These are phyloP conservation scores for Hyposoter didymator DNA, from an alignment of 2,888 invertebrate species.

Conservation along the genomic window DNA sequence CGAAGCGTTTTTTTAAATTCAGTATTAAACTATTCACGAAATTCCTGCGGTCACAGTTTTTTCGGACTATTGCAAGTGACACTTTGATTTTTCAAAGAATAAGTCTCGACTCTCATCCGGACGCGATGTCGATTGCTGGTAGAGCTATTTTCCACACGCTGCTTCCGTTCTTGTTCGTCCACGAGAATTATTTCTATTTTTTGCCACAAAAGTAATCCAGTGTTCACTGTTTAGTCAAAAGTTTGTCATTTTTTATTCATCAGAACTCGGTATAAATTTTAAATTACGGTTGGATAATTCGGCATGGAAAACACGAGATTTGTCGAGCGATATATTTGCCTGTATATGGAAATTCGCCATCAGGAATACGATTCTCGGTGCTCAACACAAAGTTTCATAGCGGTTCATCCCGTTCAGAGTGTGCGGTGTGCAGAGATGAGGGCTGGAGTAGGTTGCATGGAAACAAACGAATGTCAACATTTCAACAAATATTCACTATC, in stretches of 20 bases:
- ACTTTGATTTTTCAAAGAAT: neutral
- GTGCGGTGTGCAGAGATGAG: constrained; percentile 58
- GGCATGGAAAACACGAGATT: constrained; percentile 18
- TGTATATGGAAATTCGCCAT: constrained; percentile 38
- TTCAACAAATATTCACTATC: constrained; percentile 61
- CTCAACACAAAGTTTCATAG: constrained; percentile 49
- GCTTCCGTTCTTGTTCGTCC: neutral
- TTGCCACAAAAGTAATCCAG: neutral
- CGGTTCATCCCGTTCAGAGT: constrained; percentile 48
- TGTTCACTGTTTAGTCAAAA: neutral
- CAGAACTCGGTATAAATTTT: neutral
- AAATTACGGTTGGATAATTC: constrained; percentile 21
- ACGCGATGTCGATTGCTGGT: neutral
- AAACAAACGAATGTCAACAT: constrained; percentile 63
- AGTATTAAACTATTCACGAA: neutral
- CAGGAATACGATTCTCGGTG: constrained; percentile 30
- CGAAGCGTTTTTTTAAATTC: neutral
- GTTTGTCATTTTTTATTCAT: neutral
- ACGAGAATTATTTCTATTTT: neutral
- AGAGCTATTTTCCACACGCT: neutral
- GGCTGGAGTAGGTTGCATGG: constrained; percentile 38
- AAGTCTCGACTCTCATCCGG: neutral
- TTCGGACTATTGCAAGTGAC: neutral
- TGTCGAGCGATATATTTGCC: constrained; percentile 28
- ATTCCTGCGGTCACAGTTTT: neutral